A percentile compares a stretch with the other conserved stretches of the same genome.
Evolutionary conservation across 2,888 invertebrate species (phyloP).

Genomic region (Myopa testacea): DNA sequence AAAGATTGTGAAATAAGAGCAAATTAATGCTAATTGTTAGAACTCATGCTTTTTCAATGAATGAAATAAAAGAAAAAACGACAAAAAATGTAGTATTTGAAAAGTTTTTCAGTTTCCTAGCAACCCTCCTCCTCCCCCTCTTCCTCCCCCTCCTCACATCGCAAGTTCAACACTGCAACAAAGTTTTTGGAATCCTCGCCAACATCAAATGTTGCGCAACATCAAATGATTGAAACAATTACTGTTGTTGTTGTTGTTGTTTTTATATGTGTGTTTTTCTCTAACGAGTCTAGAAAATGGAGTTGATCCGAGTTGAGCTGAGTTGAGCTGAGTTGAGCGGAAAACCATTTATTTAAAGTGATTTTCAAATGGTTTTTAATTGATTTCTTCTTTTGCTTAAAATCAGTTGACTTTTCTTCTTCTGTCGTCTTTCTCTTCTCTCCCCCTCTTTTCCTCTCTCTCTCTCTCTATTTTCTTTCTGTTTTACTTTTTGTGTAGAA

Average conservation of each 20-base stretch:
- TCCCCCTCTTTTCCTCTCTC: neutral
- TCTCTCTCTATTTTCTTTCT: neutral
- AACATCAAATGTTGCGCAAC: slow-evolving; percentile 3
- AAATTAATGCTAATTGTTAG: slow-evolving; percentile 30
- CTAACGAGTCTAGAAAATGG: neutral
- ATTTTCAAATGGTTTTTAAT: slow-evolving; percentile 3
- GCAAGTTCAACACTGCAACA: neutral
- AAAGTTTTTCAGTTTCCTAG: neutral
- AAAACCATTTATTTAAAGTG: neutral
- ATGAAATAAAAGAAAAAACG: neutral
- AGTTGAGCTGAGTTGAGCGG: neutral
- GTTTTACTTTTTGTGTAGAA: neutral
- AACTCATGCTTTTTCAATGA: slow-evolving; percentile 10
- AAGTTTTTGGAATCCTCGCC: neutral
- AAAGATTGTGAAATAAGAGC: neutral
- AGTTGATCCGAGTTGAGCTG: neutral
- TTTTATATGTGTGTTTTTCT: neutral
- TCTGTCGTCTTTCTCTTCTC: no score
- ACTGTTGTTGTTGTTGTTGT: slow-evolving; percentile 18
- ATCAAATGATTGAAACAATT: slow-evolving; percentile 5
- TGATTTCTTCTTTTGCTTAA: neutral
- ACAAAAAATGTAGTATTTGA: neutral
- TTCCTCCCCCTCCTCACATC: no score
- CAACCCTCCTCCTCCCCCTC: no score
- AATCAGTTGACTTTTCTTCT: neutral